Percentiles rank a stretch among this genome's conserved stretches.
phyloP scores from a whole-genome alignment of 92 coral and sea anemone genomes.

The Porites lobata region DNA sequence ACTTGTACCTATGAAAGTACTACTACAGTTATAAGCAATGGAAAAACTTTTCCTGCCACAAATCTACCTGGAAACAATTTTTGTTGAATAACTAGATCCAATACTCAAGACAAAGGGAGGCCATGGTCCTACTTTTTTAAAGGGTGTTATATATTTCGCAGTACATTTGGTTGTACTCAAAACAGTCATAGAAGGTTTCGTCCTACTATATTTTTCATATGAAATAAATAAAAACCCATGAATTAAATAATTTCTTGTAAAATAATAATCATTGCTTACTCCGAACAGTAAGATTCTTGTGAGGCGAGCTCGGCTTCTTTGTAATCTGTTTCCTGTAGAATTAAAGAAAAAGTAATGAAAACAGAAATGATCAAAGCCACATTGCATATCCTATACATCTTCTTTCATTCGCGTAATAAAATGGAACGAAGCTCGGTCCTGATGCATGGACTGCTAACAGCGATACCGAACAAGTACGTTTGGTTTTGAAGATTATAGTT shows the following conservation, averaged over 20 bases:
- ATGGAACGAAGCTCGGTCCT: not conserved
- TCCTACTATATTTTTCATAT: constrained; percentile 6
- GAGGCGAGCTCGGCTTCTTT: not conserved
- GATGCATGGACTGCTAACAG: constrained; percentile 4
- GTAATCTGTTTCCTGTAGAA: constrained; percentile 17
- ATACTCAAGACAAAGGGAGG: constrained; percentile 8
- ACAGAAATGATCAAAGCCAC: constrained; percentile 18
- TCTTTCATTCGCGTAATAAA: not conserved
- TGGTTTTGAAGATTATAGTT: not conserved
- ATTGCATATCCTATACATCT: not conserved
- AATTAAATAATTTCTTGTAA: too few species aligned
- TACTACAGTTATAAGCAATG: too few species aligned
- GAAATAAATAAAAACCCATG: not conserved
- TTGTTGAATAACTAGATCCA: not conserved
- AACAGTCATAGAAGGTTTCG: constrained; percentile 13
- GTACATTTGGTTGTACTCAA: constrained; percentile 19
- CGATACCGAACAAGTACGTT: not conserved
- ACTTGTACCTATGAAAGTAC: not conserved
- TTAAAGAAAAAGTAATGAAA: not conserved
- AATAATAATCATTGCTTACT: constrained; percentile 2
- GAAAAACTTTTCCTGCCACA: too few species aligned
- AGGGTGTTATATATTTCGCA: constrained; percentile 9
- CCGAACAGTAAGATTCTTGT: constrained; percentile 4
- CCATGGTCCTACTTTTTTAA: constrained; percentile 9
- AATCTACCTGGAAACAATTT: not conserved